Evolutionary conservation across 2,888 invertebrate genomes (phyloP), one percentile per base, ranked within the genome.

Genomic region (Morpho achilles): DNA sequence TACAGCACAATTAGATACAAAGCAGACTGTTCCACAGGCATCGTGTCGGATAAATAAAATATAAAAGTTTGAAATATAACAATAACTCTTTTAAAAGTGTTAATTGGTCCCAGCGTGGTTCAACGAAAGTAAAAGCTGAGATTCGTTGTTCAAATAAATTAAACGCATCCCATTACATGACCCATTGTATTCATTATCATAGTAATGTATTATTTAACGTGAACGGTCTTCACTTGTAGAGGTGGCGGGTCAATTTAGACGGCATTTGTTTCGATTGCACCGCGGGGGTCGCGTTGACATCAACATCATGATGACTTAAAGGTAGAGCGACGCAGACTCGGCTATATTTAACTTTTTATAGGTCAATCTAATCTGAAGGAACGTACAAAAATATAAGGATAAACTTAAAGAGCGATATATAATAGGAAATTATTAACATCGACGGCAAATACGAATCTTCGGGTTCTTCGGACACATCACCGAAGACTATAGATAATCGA

Each of bases 71-170:
- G 32, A 42, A 32, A 48, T n/a, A 40, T 22, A 16, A 43, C 41
- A 41, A 48, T 50, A 58, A 60, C 51, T 52, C 43, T 52, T 55
- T 50, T 43, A 32, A 10, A 58, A 53, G 59, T 61, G 59, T 53
- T 59, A 62, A 64, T 64, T 57, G 60, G 53, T 49, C 64, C 9
- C 64, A 64, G 64, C 64, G 40, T 62, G 64, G 6, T 50, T 47
- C 55, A 52, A 57, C 5, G 53, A 61, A 61, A 63, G 60, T 54
- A 58, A 63, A 59, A 59, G 56, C 41, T 53, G 48, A 16, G 6
- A 16, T 32, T 45, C 56, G 60, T 50, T 56, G 32, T 40, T 40
- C 54, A 44, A 47, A 58, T 46, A 55, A 59, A 53, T 53, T 45
- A 47, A 32, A 48, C 7, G 39, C 47, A 43, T 43, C n/a, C 8